phyloP scores from a whole-genome alignment of 2,113 vertebrate genomes.

The Pyrgilauda ruficollis region DNA sequence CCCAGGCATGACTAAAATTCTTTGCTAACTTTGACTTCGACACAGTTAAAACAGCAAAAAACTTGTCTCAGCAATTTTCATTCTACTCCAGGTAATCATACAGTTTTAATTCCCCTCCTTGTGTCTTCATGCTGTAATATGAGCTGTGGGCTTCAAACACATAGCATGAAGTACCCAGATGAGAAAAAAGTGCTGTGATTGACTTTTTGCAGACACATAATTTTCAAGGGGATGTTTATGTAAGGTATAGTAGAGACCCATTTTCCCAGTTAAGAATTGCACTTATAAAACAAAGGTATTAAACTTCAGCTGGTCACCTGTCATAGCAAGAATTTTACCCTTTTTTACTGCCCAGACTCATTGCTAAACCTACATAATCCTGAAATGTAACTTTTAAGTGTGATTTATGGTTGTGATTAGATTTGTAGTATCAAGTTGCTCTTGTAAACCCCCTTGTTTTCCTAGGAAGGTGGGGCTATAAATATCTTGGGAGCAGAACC shows the following conservation, averaged over 20 bases:
- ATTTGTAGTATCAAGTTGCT: slow-evolving; percentile 1
- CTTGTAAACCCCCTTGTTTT: not conserved
- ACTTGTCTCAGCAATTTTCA: not conserved
- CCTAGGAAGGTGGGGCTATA: not conserved
- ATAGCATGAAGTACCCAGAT: not conserved
- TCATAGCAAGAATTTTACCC: not conserved
- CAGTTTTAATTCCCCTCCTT: not conserved
- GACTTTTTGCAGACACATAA: not conserved
- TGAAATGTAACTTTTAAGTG: not conserved
- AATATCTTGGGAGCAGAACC: not conserved
- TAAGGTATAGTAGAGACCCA: not conserved
- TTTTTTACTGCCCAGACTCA: not conserved
- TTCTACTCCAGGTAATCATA: not conserved
- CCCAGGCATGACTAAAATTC: not conserved
- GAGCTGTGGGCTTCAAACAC: not conserved
- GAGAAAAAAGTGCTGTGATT: not conserved
- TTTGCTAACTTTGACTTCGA: not conserved
- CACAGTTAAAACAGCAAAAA: not conserved
- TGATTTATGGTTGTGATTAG: slow-evolving; percentile 4
- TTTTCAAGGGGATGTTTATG: not conserved
- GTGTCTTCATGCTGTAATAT: not conserved
- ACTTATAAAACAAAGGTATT: not conserved
- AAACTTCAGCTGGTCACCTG: not conserved
- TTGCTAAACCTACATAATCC: not conserved
- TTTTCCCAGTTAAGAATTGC: not conserved